Evolutionary conservation across 2,888 invertebrate genomes (phyloP), one percentile per base, ranked within the genome.

Genomic region (Protodeltote pygarga): DNA sequence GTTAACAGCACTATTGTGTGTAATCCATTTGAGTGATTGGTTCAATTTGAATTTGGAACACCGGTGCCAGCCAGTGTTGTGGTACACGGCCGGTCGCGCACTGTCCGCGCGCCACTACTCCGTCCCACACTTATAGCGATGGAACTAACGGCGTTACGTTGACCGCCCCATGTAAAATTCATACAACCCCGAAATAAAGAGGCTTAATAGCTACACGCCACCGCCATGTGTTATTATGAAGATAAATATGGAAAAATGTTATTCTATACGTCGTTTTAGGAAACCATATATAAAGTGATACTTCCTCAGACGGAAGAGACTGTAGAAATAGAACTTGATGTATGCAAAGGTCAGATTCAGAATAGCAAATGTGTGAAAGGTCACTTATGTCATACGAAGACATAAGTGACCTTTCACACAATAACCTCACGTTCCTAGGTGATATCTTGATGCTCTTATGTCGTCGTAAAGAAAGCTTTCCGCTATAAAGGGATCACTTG

Each of bases 1-100:
- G 81, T 81, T 83, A 79, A 81, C 83, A 75, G 72, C 81, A 83
- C 84, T 83, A 80, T 71, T 73, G 69, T 75, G 72, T 72, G 76
- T 73, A 73, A 78, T 79, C 80, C 84, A 84, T 84, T 79, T 73
- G 74, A 66, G 52, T 54, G 62, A 73, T 75, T 73, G 57, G 69
- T 68, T 70, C 59, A 69, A 71, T 75, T 67, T 66, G 70, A 73
- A 71, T 75, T 71, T 70, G 69, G 61, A 74, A 71, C 75, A 72
- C 65, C 81, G 79, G 86, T 83, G 78, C 81, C 88, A 85, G 87
- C 80, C 87, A 73, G 87, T 83, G 82, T 79, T 79, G 77, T 79
- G 81, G 81, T 80, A 83, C 84, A 81, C 89, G 85, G 85, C 85
- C 85, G 87, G 79, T 79, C 85, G 88, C 81, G 79, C 80, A 91